Conservation (phyloP, 2,888 invertebrate species). For the Oxytorus armatus region DNA sequence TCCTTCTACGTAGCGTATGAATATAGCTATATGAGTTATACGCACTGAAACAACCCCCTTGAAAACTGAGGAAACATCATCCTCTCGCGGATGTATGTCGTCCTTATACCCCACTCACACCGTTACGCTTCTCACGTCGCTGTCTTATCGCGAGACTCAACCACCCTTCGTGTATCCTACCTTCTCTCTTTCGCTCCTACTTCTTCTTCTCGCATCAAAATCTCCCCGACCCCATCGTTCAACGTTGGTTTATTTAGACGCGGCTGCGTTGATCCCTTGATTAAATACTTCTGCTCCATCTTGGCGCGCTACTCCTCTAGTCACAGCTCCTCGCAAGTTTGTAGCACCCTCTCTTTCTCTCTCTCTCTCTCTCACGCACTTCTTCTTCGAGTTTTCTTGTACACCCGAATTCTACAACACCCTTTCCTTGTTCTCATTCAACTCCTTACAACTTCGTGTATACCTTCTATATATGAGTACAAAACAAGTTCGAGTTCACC, state of each 20-base stretch:
- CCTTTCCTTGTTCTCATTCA: slow-evolving; percentile 3
- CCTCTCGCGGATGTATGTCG: slow-evolving; percentile 36
- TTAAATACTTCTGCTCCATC: slow-evolving; percentile 79
- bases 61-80: slow-evolving; percentile 57
- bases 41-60: slow-evolving; percentile 51
- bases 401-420: slow-evolving; percentile 5
- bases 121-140: slow-evolving; percentile 48
- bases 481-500: background rate
- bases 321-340: slow-evolving; percentile 46
- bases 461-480: too few species aligned
- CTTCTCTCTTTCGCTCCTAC: slow-evolving; percentile 66
- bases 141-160: slow-evolving; percentile 74
- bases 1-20: background rate
- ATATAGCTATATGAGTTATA: slow-evolving; percentile 43
- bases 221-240: slow-evolving; percentile 80
- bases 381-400: slow-evolving; percentile 14
- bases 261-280: slow-evolving; percentile 79
- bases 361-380: slow-evolving; percentile 12
- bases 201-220: slow-evolving; percentile 70
- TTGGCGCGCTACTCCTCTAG: slow-evolving; percentile 58
- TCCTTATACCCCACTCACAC: slow-evolving; percentile 22
- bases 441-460: background rate
- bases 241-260: slow-evolving; percentile 80
- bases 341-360: slow-evolving; percentile 12
- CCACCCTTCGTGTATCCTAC: background rate